A percentile compares a stretch with the other conserved stretches of the same genome.
These are phyloP conservation scores for Caenorhabditis becei DNA, from an alignment of 2,888 invertebrate species.

Conservation along the genomic window DNA sequence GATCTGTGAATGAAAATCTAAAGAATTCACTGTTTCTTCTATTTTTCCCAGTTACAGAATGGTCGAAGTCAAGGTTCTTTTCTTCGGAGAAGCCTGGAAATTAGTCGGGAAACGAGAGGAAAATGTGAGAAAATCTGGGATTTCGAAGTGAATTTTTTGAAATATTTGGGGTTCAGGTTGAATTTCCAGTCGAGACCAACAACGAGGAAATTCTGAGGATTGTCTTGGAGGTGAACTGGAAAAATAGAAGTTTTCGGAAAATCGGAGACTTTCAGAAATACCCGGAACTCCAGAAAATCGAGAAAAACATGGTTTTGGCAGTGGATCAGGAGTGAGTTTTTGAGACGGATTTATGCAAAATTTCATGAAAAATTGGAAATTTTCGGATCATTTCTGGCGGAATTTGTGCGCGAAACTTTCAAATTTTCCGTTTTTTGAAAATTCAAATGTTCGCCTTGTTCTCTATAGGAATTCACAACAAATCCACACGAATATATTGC, in stretches of 20 bases:
- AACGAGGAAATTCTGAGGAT: slow-evolving; percentile 53
- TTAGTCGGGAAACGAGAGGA: slow-evolving; percentile 61
- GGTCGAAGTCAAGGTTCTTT: slow-evolving; percentile 59
- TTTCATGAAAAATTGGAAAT: background rate
- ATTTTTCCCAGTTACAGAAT: slow-evolving; percentile 1
- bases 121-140: background rate
- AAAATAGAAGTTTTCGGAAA: background rate
- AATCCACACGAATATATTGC: slow-evolving; percentile 2
- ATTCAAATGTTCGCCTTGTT: too few species aligned
- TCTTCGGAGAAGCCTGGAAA: slow-evolving; percentile 71
- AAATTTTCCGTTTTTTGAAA: too few species aligned
- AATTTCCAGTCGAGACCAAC: slow-evolving; percentile 16
- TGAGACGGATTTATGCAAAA: background rate
- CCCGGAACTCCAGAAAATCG: slow-evolving; percentile 55
- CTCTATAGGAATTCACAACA: too few species aligned
- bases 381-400: background rate
- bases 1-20: too few species aligned
- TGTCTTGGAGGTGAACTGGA: slow-evolving; percentile 42
- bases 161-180: too few species aligned
- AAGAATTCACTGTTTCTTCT: too few species aligned
- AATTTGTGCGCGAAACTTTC: too few species aligned
- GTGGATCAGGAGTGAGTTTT: slow-evolving; percentile 66
- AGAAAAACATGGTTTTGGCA: slow-evolving; percentile 61
- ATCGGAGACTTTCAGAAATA: slow-evolving; percentile 55
- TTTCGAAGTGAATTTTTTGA: background rate